Conservation (phyloP, 2,113 vertebrate species). For the Apodemus sylvaticus region DNA sequence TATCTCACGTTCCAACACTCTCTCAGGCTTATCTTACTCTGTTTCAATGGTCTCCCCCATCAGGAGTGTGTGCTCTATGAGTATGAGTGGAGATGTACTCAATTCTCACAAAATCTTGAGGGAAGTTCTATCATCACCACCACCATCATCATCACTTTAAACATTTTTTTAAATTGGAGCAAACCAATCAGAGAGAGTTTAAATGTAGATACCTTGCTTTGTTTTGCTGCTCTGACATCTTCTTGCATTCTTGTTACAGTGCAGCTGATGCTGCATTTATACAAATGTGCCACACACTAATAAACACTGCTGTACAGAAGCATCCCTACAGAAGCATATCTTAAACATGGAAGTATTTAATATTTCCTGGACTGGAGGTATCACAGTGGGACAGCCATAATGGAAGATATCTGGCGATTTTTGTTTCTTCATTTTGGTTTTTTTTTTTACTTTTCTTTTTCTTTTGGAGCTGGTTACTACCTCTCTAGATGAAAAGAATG, state of each 20-base stretch:
- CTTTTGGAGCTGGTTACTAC: neutral
- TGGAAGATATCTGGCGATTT: fast-evolving
- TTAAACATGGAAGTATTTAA: neutral
- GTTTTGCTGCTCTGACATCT: no score
- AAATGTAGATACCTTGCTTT: neutral
- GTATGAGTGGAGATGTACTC: neutral
- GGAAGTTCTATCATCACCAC: neutral
- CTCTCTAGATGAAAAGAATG: neutral
- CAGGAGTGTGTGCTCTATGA: fast-evolving
- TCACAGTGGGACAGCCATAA: neutral
- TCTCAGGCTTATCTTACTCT: fast-evolving
- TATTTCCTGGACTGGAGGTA: neutral
- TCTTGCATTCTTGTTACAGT: neutral
- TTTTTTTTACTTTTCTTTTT: no score
- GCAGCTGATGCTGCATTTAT: neutral
- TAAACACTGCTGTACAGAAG: no score
- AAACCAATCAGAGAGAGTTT: neutral
- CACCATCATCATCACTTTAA: neutral
- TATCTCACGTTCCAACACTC: neutral
- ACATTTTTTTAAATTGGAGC: neutral
- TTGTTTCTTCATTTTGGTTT: neutral
- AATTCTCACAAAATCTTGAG: neutral
- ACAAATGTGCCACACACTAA: fast-evolving
- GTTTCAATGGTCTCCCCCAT: fast-evolving
- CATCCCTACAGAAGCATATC: neutral